Conservation (phyloP, 2,113 vertebrate genomes). For the Bothrops jararaca region DNA sequence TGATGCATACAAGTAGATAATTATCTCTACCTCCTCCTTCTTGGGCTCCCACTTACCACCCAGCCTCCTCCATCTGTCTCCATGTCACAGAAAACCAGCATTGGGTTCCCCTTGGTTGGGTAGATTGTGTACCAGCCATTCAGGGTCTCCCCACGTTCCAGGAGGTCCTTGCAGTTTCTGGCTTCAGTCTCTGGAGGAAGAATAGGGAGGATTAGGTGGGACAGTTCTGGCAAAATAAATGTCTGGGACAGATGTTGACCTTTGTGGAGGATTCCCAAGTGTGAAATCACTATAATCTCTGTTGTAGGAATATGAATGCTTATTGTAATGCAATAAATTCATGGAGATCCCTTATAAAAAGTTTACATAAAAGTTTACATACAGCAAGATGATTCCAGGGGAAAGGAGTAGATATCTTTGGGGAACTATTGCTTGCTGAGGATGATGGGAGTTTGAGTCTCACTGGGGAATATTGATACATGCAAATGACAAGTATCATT, state of each 20-base stretch:
- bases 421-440: neutral
- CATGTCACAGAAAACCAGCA: conserved; percentile 68
- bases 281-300: neutral
- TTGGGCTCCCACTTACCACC: conserved; percentile 55
- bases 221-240: neutral
- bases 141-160: conserved; percentile 2
- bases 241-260: neutral
- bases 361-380: neutral
- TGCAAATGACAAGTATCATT: neutral
- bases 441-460: neutral
- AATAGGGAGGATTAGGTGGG: neutral
- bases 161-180: conserved; percentile 16
- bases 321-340: too few relatives aligned
- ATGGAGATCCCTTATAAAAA: too few relatives aligned
- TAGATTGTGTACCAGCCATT: conserved; percentile 56
- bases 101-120: conserved; percentile 27
- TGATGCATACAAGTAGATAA: neutral
- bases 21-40: neutral
- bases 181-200: neutral
- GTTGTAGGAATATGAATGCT: too few relatives aligned
- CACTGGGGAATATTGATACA: neutral
- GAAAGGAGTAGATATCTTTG: neutral
- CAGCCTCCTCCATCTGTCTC: conserved; percentile 66
- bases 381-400: neutral
- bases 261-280: neutral